Evolutionary conservation across 2,797 vertebrate genomes (phyloP).

Genomic region (Scleropages formosus): DNA sequence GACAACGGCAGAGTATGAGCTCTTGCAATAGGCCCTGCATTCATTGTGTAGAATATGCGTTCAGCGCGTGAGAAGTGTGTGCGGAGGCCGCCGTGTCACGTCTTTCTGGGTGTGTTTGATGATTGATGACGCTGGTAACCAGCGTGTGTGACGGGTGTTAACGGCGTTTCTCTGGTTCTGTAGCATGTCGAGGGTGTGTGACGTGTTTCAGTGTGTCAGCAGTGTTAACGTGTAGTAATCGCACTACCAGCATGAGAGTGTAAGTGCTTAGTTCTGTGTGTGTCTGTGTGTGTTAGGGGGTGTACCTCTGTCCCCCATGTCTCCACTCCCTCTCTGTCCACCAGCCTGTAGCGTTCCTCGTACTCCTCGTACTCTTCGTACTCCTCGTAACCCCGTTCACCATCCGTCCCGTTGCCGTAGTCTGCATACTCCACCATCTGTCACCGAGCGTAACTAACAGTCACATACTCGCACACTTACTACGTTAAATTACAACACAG

Average conservation of each 20-base stretch:
- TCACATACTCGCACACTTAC: neutral
- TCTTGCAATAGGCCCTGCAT: no score
- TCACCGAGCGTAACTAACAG: neutral
- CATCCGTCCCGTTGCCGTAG: conserved; percentile 61
- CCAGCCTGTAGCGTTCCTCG: conserved; percentile 66
- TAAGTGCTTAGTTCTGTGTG: conserved; percentile 18
- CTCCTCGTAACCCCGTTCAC: conserved; percentile 67
- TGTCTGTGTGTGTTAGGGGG: conserved; percentile 6
- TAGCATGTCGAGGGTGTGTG: neutral
- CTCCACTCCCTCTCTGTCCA: conserved; percentile 53
- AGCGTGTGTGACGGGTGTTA: neutral
- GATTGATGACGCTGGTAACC: no score
- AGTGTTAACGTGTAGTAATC: conserved; percentile 32
- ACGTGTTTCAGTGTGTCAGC: neutral
- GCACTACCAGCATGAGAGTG: neutral
- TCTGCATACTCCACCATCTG: conserved; percentile 46
- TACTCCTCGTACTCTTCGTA: conserved; percentile 68
- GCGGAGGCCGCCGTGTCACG: neutral
- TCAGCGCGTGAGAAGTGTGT: neutral
- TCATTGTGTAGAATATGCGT: conserved; percentile 1
- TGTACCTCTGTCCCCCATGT: conserved; percentile 63
- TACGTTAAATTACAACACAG: neutral
- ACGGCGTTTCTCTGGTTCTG: neutral
- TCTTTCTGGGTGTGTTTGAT: neutral
- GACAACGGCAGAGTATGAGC: no score